phyloP scores from a whole-genome alignment of 1,140 invertebrate genomes.

The Ceratosolen fusciceps region DNA sequence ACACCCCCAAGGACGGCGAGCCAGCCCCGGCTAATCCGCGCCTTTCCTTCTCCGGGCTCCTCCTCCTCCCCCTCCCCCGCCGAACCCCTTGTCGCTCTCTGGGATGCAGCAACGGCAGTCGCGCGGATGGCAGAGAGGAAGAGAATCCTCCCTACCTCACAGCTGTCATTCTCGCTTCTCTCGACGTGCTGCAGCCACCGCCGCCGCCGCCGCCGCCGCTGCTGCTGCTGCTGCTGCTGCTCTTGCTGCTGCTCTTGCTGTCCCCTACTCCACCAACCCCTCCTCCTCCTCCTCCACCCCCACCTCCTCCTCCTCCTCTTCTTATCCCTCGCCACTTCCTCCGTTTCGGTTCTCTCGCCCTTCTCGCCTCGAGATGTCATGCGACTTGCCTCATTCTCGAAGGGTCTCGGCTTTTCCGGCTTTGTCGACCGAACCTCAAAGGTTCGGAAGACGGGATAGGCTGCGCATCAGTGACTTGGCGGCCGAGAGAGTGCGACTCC shows the following conservation, averaged over 20 bases:
- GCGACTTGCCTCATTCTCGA: not conserved
- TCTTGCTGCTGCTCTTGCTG: too few relatives aligned
- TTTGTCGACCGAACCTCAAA: not conserved
- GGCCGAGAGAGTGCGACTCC: not conserved
- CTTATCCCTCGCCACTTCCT: not conserved
- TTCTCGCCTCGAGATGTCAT: not conserved
- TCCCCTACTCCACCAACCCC: too few relatives aligned
- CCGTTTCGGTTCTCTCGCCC: not conserved
- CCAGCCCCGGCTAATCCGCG: not conserved
- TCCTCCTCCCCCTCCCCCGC: not conserved
- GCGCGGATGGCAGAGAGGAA: not conserved
- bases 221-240: too few relatives aligned
- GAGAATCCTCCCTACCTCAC: not conserved
- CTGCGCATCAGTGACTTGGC: not conserved
- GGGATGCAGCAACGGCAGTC: not conserved
- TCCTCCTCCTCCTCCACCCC: not conserved
- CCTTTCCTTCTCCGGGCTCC: not conserved
- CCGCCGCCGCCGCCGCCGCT: too few relatives aligned
- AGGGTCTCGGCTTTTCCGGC: too few relatives aligned
- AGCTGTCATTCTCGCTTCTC: conserved; percentile 24
- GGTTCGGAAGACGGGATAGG: not conserved
- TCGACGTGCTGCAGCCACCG: too few relatives aligned
- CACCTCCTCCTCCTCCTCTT: not conserved
- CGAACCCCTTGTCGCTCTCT: too few relatives aligned
- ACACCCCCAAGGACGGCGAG: too few relatives aligned